phyloP scores from a whole-genome alignment of 1,140 invertebrate genomes.

The Drosophila prosaltans region DNA sequence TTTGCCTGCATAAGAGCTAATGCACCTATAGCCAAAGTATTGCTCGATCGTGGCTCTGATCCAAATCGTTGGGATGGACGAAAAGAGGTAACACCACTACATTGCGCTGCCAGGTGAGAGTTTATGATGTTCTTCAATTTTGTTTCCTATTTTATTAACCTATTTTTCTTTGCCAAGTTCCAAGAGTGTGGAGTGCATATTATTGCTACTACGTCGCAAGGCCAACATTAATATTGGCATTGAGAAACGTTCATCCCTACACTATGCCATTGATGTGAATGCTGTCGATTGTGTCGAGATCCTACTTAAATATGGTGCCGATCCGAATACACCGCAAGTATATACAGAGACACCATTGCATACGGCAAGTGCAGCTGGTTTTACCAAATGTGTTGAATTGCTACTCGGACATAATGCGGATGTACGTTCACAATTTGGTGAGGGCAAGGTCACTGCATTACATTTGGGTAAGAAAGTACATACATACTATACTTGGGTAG shows the following conservation, averaged over 20 bases:
- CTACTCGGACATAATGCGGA: slow-evolving; percentile 89
- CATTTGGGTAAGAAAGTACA: slow-evolving; percentile 85
- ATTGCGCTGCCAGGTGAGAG: slow-evolving; percentile 88
- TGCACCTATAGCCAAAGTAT: slow-evolving; percentile 86
- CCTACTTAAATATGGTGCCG: slow-evolving; percentile 88
- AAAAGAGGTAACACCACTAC: slow-evolving; percentile 88
- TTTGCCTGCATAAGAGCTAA: slow-evolving; percentile 89
- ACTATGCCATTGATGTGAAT: slow-evolving; percentile 90
- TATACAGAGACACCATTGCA: slow-evolving; percentile 93
- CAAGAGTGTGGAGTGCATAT: slow-evolving; percentile 85
- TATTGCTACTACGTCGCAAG: slow-evolving; percentile 86
- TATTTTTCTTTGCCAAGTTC: slow-evolving; percentile 66
- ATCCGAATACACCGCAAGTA: slow-evolving; percentile 91
- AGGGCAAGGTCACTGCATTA: slow-evolving; percentile 88
- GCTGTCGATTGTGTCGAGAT: slow-evolving; percentile 87
- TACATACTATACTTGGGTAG: too few species aligned
- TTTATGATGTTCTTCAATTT: too few species aligned
- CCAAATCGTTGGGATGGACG: slow-evolving; percentile 87
- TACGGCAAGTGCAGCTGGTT: slow-evolving; percentile 90
- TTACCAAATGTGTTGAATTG: slow-evolving; percentile 87
- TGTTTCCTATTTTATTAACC: background rate
- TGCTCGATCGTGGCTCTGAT: slow-evolving; percentile 87
- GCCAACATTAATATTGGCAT: slow-evolving; percentile 91
- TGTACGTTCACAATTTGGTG: slow-evolving; percentile 88
- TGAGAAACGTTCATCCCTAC: slow-evolving; percentile 86